phyloP scores from a whole-genome alignment of 1,140 invertebrate genomes.

The Belonocnema kinseyi region DNA sequence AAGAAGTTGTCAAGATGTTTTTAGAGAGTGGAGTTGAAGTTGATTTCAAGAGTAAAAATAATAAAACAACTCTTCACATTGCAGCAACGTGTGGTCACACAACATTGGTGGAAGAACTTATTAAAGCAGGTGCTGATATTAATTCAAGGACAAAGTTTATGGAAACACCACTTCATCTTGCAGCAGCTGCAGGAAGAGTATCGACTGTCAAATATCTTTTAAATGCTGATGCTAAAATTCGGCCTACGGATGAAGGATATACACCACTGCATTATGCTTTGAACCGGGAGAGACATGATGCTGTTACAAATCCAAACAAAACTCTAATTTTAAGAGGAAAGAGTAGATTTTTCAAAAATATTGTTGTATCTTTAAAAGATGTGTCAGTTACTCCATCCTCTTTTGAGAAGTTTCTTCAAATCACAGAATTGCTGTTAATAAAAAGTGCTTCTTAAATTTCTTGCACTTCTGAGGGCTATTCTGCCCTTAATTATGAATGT shows the following conservation, averaged over 20 bases:
- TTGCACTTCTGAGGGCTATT: neutral
- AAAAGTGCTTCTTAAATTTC: neutral
- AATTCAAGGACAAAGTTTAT: neutral
- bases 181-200: constrained; percentile 2
- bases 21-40: neutral
- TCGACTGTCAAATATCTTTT: neutral
- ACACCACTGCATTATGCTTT: neutral
- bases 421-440: neutral
- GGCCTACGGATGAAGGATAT: neutral
- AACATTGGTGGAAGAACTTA: neutral
- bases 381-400: neutral
- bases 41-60: neutral
- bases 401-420: neutral
- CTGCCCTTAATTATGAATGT: neutral
- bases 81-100: neutral
- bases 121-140: neutral
- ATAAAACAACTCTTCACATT: neutral
- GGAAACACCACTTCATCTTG: constrained; percentile 1
- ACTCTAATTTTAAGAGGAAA: neutral
- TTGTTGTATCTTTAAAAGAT: neutral
- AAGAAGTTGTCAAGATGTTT: neutral
- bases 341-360: neutral
- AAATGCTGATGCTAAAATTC: neutral
- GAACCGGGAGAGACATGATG: neutral
- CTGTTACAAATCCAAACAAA: neutral